Conservation (phyloP, 2,888 invertebrate genomes). For the Lymantria dispar region DNA sequence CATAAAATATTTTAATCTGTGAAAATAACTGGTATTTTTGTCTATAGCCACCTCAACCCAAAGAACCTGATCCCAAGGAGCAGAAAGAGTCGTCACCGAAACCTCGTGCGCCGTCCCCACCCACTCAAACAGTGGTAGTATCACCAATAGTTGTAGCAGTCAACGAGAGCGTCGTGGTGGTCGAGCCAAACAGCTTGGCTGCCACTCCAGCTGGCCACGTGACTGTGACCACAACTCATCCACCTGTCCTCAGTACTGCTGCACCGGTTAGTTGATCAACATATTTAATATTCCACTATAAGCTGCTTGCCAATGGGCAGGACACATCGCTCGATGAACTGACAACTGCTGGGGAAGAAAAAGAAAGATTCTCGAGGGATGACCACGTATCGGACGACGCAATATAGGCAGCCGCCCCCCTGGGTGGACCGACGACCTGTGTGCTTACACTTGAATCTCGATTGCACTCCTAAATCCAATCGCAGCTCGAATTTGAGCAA, state of each 20-base stretch:
- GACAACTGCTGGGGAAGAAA: too few relatives aligned
- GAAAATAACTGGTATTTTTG: too few relatives aligned
- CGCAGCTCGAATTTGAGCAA: too few relatives aligned
- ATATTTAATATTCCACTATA: too few relatives aligned
- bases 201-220: slow-evolving; percentile 88
- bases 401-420: too few relatives aligned
- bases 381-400: too few relatives aligned
- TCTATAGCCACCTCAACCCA: slow-evolving; percentile 35
- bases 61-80: slow-evolving; percentile 26
- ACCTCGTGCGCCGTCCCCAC: slow-evolving; percentile 23
- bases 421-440: too few relatives aligned
- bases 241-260: slow-evolving; percentile 25
- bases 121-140: slow-evolving; percentile 15
- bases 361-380: not conserved
- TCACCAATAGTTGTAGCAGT: slow-evolving; percentile 45
- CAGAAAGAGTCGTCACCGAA: slow-evolving; percentile 16
- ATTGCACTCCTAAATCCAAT: too few relatives aligned
- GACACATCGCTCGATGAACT: too few relatives aligned
- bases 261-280: slow-evolving; percentile 13
- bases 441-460: too few relatives aligned
- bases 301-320: too few relatives aligned
- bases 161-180: slow-evolving; percentile 43
- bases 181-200: slow-evolving; percentile 86
- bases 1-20: too few relatives aligned
- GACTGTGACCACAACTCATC: slow-evolving; percentile 93